Percentiles rank a stretch among this genome's conserved stretches.
Conservation (phyloP, 2,113 vertebrate genomes). For the Zapornia atra region DNA sequence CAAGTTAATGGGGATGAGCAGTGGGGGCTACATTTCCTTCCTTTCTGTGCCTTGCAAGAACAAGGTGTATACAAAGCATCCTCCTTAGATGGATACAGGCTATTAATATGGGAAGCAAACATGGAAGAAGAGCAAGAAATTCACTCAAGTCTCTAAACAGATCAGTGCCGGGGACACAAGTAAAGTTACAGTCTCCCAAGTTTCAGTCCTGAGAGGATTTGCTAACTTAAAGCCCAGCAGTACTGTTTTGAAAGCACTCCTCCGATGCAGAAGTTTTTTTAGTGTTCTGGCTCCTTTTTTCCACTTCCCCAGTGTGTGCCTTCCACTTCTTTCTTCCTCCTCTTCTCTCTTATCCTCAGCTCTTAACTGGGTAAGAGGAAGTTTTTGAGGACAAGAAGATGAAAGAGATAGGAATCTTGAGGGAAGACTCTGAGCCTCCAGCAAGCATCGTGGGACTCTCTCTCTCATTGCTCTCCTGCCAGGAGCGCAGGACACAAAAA, state of each 20-base stretch:
- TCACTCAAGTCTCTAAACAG: not conserved
- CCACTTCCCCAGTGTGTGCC: not conserved
- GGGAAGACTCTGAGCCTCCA: not conserved
- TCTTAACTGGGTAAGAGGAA: not conserved
- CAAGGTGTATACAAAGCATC: not conserved
- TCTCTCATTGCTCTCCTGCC: not conserved
- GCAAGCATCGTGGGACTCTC: not conserved
- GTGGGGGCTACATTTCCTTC: not conserved
- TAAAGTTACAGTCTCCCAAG: not conserved
- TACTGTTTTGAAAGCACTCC: not conserved
- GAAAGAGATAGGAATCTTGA: not conserved
- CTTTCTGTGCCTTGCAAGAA: not conserved
- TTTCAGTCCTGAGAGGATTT: not conserved
- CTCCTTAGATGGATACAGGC: not conserved
- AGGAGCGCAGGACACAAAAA: not conserved
- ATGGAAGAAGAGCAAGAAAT: not conserved
- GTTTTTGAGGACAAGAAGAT: not conserved
- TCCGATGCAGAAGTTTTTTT: not conserved
- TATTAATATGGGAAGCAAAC: not conserved
- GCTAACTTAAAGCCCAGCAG: not conserved
- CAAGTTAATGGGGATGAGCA: not conserved
- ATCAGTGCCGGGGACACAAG: not conserved
- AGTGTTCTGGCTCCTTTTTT: not conserved
- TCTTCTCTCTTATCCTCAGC: not conserved
- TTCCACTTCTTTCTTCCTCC: not conserved